Base-by-base conservation (phyloP, 1,140 invertebrate genomes). In the Coptotermes formosanus region DNA sequence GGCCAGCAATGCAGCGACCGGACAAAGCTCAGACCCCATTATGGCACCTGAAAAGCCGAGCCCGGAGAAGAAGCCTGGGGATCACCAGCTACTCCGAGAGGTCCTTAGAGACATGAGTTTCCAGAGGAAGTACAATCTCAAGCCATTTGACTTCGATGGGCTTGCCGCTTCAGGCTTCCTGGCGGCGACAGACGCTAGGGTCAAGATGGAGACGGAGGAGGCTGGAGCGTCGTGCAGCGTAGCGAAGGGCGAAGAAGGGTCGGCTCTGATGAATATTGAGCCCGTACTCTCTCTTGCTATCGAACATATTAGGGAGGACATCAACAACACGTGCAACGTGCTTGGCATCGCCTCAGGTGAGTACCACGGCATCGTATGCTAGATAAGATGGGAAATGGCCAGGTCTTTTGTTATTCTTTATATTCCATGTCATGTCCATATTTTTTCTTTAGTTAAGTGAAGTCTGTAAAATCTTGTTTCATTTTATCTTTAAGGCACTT, bases 281-380 rank as follows among this genome's bases (percentile, higher is more conserved):
- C 96, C 96, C 14, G 95, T 97, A 25, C 93, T 97, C 38, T 96
- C 94, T 85, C 91, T 97, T 89, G 96, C 96, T 12, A 96, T 97
- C 88, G 96, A 97, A 88, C 95, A 97, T 89, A 94, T 96, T 86
- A 95, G 96, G 87, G 95, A 95, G 88, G 96, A 97, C 89, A 96
- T 97, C 55, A 94, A 96, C 88, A 95, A 95, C 88, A 97, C 96
- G 4, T 97, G 96, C 90, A 94, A 94, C 8, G 93, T 96, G 85
- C 93, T 97, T 87, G 96, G 95, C 89, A 97, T 98, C 90, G 96
- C 96, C 89, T 94, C 95, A 91, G 96, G 97, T 97, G 91, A 95
- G 94, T 44, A 38, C 6, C 43, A 90, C 16, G 19, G 25, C 84
- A 23, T n/a, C 11, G 3, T 43, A 16, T 43, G 11, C 75, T 48